Evolutionary conservation across 1,140 invertebrate species (phyloP).

Genomic region (Papilio aristodemus): DNA sequence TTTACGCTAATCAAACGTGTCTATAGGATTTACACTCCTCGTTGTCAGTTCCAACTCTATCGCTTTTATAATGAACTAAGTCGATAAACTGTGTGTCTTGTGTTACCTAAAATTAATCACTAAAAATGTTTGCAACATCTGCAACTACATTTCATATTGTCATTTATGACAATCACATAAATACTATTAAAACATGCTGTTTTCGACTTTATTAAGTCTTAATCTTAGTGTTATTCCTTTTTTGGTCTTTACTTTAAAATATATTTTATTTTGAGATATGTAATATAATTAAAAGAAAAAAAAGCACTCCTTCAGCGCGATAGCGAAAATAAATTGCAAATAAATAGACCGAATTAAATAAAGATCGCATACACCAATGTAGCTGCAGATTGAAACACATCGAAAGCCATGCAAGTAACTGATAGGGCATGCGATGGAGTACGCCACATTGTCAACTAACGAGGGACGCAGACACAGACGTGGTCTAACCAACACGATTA

Average conservation of each 20-base stretch:
- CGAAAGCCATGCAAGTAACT: constrained; percentile 29
- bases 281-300: background rate
- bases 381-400: constrained; percentile 24
- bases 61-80: background rate
- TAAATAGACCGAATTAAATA: background rate
- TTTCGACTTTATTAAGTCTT: background rate
- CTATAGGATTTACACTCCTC: constrained; percentile 1
- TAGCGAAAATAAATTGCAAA: background rate
- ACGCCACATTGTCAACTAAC: background rate
- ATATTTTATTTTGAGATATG: background rate
- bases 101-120: constrained; percentile 15
- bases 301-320: background rate
- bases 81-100: constrained; percentile 14
- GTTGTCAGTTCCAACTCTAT: background rate
- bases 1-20: constrained; percentile 17
- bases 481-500: background rate
- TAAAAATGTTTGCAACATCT: constrained; percentile 22
- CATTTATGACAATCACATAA: background rate
- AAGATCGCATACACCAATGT: constrained; percentile 2
- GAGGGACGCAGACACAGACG: too few species aligned
- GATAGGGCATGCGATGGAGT: constrained; percentile 16
- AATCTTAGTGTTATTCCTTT: background rate
- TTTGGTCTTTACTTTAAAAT: background rate
- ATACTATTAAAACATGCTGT: background rate
- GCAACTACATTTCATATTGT: constrained; percentile 23